Evolutionary conservation across 1,140 invertebrate species (phyloP), one percentile per base, ranked within the genome.

Genomic region (Meloidogyne floridensis): DNA sequence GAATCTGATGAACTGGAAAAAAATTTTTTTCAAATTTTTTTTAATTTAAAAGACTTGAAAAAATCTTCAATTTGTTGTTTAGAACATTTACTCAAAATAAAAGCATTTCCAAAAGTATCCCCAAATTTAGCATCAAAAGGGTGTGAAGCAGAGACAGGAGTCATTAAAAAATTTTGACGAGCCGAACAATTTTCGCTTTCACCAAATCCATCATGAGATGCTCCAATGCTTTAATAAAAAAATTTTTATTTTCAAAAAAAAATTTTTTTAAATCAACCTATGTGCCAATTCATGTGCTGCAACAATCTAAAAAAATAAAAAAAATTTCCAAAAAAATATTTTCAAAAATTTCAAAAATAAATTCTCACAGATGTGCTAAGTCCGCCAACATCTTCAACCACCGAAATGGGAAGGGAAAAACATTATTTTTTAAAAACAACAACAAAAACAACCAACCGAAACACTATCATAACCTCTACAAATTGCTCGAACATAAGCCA

Each of bases 361-460:
- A 59, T 59, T 54, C 59, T 65, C n/a, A 65, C 59, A n/a, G 87
- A 87, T 13, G 87, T 88, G 6, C 83, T 82, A 13, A 86, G 77
- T 11, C 86, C 87, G 11, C 87, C 87, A 69, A 88, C 82, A 76
- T 88, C 87, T 83, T 88, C 87, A 13, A 88, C 87, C 9, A 88
- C 86, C 77, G 32, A 79, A 79, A 79, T 79, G 56, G 32, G 15
- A 71, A 20, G 65, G 2, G 59, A 15, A 59, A 15, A 42, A 15
- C 15, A 47, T 65, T 20, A 53, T 59, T 32, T 32, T 75, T 32
- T 10, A 53, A 53, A 75, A 32, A 32, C 32, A 32, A 65, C 2
- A 70, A 77, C n/a, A 70, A 8, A 3, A 65, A 32, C 7, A 47
- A 79, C 65, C 10, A 79, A 79, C 77, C 70, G 81, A 83, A 65